Evolutionary conservation across 1,140 invertebrate species (phyloP).

Genomic region (Cotesia chilonis): DNA sequence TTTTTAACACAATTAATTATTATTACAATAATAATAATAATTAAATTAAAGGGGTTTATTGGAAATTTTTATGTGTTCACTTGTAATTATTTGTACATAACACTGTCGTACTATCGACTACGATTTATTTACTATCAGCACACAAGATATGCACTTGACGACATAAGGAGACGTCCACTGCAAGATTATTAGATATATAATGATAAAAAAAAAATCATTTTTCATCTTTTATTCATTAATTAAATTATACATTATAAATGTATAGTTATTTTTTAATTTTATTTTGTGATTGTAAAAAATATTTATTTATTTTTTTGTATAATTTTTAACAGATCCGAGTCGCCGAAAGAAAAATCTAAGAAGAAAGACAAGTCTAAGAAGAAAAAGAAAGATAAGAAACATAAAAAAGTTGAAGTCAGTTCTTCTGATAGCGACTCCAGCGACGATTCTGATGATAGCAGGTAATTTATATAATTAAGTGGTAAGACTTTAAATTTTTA

Average conservation of each 20-base stretch:
- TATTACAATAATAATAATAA: no score
- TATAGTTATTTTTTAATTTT: constrained; percentile 2
- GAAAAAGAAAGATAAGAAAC: constrained; percentile 60
- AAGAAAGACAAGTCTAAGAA: constrained; percentile 64
- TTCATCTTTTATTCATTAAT: constrained; percentile 8
- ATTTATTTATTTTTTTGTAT: constrained; percentile 26
- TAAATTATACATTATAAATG: neutral
- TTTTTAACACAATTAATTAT: no score
- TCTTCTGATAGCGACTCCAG: constrained; percentile 59
- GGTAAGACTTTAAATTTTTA: no score
- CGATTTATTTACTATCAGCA: constrained; percentile 61
- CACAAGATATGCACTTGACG: constrained; percentile 62
- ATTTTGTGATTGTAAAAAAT: constrained; percentile 21
- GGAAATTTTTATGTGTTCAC: neutral
- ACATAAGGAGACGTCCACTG: constrained; percentile 61
- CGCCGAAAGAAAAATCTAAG: constrained; percentile 52
- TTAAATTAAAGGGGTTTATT: no score
- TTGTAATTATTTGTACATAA: constrained; percentile 7
- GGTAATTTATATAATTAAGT: constrained; percentile 42
- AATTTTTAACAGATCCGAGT: constrained; percentile 59
- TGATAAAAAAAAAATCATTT: constrained; percentile 30
- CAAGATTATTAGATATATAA: constrained; percentile 50
- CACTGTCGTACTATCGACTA: constrained; percentile 24
- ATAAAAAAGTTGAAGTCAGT: constrained; percentile 55
- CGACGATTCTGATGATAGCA: constrained; percentile 59